Conservation (phyloP, 2,888 invertebrate genomes). For the Chrysomela aeneicollis region DNA sequence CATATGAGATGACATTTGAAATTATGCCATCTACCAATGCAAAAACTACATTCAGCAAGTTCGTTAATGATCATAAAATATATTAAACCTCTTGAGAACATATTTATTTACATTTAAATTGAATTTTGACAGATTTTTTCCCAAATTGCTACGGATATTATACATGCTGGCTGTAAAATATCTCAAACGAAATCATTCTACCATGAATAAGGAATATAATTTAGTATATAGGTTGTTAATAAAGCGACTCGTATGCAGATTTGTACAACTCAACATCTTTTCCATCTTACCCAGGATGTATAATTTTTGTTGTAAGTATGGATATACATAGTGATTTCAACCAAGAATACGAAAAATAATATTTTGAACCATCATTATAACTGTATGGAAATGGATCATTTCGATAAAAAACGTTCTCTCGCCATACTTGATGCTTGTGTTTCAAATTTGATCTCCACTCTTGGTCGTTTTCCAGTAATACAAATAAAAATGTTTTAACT, state of each 20-base stretch:
- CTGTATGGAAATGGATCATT: too few relatives aligned
- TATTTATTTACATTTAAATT: constrained; percentile 37
- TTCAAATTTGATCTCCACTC: too few relatives aligned
- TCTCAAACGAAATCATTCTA: constrained; percentile 27
- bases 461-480: too few relatives aligned
- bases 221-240: not conserved
- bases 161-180: constrained; percentile 24
- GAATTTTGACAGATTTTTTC: constrained; percentile 27
- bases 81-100: constrained; percentile 6
- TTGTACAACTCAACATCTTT: not conserved
- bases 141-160: constrained; percentile 23
- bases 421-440: too few relatives aligned
- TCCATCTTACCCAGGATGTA: not conserved
- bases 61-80: constrained; percentile 7
- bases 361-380: too few relatives aligned
- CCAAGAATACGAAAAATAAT: too few relatives aligned
- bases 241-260: not conserved
- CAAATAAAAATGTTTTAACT: too few relatives aligned
- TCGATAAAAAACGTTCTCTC: too few relatives aligned
- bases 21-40: not conserved
- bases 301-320: too few relatives aligned
- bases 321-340: too few relatives aligned
- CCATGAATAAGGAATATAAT: constrained; percentile 28
- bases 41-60: not conserved
- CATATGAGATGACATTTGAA: not conserved